Percentiles rank a stretch among this genome's conserved stretches.
Evolutionary conservation across 2,797 vertebrate species (phyloP).

Genomic region (Psittacula derbiana): DNA sequence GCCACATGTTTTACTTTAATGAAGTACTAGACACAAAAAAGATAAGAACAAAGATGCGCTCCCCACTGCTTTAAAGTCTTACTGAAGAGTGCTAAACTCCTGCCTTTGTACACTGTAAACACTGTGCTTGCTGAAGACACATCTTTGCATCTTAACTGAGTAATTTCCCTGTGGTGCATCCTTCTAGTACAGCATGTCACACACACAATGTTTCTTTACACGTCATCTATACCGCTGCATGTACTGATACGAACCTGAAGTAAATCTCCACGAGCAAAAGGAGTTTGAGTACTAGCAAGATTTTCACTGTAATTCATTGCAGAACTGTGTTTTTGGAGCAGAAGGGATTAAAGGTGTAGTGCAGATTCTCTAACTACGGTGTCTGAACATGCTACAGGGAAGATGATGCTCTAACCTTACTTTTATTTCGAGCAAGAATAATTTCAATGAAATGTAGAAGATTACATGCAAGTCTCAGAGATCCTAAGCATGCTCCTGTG

Average conservation of each 20-base stretch:
- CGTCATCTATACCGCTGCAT: background rate
- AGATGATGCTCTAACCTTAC: background rate
- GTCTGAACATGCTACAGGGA: background rate
- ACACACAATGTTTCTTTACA: fast-evolving
- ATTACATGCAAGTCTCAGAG: background rate
- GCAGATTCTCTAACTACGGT: background rate
- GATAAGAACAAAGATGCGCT: background rate
- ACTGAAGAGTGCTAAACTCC: fast-evolving
- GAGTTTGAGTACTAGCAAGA: background rate
- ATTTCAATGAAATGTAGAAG: background rate
- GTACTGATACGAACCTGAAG: background rate
- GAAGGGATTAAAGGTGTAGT: background rate
- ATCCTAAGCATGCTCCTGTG: background rate
- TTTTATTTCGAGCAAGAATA: background rate
- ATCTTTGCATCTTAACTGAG: background rate
- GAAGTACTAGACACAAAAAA: background rate
- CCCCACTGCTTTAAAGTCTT: background rate
- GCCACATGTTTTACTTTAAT: background rate
- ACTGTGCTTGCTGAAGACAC: background rate
- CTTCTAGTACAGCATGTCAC: background rate
- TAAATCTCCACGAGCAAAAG: background rate
- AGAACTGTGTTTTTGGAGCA: background rate
- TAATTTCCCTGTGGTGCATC: background rate
- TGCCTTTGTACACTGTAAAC: background rate
- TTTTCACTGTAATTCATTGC: background rate